Conservation (phyloP, 2,888 invertebrate genomes). For the Agriopis aurantiaria region DNA sequence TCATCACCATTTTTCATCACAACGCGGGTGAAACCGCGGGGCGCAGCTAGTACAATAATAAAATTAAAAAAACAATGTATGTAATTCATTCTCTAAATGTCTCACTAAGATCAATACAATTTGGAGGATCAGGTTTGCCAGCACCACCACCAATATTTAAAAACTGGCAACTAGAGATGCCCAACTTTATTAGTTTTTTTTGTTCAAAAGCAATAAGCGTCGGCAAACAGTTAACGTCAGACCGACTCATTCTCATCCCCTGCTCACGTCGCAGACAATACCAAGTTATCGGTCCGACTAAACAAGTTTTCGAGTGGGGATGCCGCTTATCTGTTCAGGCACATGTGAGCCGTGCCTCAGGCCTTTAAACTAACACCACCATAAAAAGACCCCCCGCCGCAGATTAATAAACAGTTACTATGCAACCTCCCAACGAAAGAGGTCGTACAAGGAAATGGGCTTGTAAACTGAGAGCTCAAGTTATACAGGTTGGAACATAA, state of each 20-base stretch:
- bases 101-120: too few relatives aligned
- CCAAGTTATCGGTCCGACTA: conserved; percentile 78
- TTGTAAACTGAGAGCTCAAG: conserved; percentile 69
- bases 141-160: neutral
- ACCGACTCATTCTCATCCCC: conserved; percentile 60
- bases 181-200: conserved; percentile 8
- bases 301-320: conserved; percentile 84
- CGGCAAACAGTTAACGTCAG: conserved; percentile 54
- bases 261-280: conserved; percentile 68
- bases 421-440: conserved; percentile 63
- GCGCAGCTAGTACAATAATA: too few relatives aligned
- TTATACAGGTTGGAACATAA: conserved; percentile 68
- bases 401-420: conserved; percentile 10
- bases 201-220: conserved; percentile 50
- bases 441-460: conserved; percentile 73
- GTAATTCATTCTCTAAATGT: too few relatives aligned
- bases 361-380: conserved; percentile 77
- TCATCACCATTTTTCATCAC: too few relatives aligned
- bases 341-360: conserved; percentile 80
- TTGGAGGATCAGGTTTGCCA: neutral
- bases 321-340: conserved; percentile 82
- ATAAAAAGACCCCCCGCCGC: conserved; percentile 65
- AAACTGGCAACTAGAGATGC: neutral
- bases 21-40: too few relatives aligned
- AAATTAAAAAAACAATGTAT: too few relatives aligned